Percentiles rank a stretch among this genome's conserved stretches.
Conservation (phyloP, 2,797 vertebrate species). For the Platyrinchus mystaceus region DNA sequence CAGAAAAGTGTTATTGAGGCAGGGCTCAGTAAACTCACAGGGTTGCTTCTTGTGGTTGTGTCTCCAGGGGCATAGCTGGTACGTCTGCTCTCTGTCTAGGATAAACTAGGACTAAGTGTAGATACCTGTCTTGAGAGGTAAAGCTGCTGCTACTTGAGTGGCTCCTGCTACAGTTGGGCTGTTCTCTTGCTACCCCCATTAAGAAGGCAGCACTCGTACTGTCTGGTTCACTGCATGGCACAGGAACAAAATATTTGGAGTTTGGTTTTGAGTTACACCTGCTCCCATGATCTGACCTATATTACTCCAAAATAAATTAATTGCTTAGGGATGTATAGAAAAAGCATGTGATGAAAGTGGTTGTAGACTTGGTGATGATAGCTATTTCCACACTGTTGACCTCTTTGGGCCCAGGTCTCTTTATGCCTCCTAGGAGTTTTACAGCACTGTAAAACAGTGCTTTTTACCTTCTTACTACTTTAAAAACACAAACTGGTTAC, state of each 20-base stretch:
- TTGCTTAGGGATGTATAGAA: not conserved
- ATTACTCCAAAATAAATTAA: not conserved
- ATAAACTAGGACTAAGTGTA: not conserved
- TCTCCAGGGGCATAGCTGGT: not conserved
- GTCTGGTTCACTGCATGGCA: not conserved
- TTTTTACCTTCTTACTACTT: not conserved
- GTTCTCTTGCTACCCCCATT: too few species aligned
- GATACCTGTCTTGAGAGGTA: not conserved
- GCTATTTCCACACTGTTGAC: not conserved
- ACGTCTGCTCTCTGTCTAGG: not conserved
- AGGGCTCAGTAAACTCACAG: not conserved
- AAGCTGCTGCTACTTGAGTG: not conserved
- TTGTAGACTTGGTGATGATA: not conserved
- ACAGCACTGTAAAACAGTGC: not conserved
- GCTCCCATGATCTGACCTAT: not conserved
- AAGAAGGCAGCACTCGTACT: not conserved
- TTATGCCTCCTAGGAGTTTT: not conserved
- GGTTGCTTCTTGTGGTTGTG: not conserved
- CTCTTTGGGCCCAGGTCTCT: not conserved
- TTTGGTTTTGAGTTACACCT: not conserved
- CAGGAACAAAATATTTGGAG: not conserved
- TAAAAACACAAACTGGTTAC: not conserved
- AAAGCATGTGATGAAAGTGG: not conserved
- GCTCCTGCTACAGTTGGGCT: not conserved
- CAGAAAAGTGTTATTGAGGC: not conserved